A percentile compares a stretch with the other conserved stretches of the same genome.
phyloP scores from a whole-genome alignment of 2,113 vertebrate species.

The Galbula dea region DNA sequence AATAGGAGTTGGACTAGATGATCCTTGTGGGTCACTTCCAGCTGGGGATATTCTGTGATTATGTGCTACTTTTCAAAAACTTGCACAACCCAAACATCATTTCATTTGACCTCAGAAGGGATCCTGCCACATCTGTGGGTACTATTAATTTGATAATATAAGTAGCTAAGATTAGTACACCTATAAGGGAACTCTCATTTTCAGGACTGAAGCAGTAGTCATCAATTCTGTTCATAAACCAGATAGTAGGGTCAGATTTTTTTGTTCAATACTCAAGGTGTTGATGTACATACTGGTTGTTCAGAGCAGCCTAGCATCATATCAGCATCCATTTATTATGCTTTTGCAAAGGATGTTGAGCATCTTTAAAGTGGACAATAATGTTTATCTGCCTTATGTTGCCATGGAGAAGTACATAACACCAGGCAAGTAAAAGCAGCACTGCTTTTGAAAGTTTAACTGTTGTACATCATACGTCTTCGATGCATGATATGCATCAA shows the following conservation, averaged over 20 bases:
- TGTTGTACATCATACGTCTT: accelerated
- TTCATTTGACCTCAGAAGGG: neutral
- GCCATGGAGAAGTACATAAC: neutral
- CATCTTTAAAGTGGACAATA: neutral
- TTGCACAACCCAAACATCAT: neutral
- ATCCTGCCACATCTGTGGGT: neutral
- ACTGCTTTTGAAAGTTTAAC: neutral
- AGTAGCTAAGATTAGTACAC: neutral
- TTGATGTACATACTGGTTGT: neutral
- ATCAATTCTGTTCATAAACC: neutral
- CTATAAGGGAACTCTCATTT: neutral
- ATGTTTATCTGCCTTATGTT: neutral
- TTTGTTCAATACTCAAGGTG: neutral
- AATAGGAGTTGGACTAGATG: too few relatives aligned
- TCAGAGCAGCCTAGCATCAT: neutral
- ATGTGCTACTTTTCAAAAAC: neutral
- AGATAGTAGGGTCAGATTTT: neutral
- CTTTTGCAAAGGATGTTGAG: neutral
- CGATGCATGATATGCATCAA: neutral
- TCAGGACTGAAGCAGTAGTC: neutral
- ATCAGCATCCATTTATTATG: neutral
- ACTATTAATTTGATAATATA: neutral
- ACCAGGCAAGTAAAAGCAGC: neutral
- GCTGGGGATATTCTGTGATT: too few relatives aligned
- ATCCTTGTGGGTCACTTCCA: too few relatives aligned